These are phyloP conservation scores for Linyphia triangularis DNA, from an alignment of 2,888 invertebrate species.

Conservation along the genomic window DNA sequence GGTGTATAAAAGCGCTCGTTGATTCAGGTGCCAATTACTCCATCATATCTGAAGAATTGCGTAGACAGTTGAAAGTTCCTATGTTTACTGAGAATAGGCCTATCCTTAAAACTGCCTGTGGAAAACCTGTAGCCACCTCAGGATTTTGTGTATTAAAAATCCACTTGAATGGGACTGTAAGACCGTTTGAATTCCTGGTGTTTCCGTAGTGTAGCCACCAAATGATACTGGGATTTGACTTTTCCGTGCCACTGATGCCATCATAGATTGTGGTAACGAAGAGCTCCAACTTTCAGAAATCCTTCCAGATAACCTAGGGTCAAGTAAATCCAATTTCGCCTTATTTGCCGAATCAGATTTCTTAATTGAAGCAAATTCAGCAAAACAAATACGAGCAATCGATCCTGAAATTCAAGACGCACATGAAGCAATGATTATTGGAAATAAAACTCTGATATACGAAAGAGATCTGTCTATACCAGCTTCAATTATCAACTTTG, in stretches of 20 bases:
- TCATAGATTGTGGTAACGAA: conserved; percentile 23
- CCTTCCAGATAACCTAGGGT: background rate
- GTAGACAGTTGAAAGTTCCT: too few species aligned
- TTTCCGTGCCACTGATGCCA: conserved; percentile 31
- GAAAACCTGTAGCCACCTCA: too few species aligned
- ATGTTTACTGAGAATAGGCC: too few species aligned
- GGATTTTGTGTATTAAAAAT: conserved; percentile 4
- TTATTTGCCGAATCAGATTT: background rate
- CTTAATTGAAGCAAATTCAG: too few species aligned
- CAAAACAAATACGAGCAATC: too few species aligned
- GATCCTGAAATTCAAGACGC: background rate
- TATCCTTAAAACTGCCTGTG: too few species aligned
- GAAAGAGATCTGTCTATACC: too few species aligned
- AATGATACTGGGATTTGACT: conserved; percentile 36
- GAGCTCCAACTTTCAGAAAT: conserved; percentile 25
- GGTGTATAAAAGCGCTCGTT: background rate
- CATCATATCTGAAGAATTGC: too few species aligned
- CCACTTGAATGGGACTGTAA: too few species aligned
- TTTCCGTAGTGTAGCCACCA: conserved; percentile 14
- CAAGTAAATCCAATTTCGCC: background rate
- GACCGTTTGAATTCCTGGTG: conserved; percentile 6
- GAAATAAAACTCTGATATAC: too few species aligned
- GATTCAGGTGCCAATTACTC: conserved; percentile 4
- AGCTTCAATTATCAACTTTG: too few species aligned
- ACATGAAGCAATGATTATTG: conserved; percentile 26